These are phyloP conservation scores for Acanthosepion lycidas DNA, from an alignment of 2,888 invertebrate species.

Conservation along the genomic window DNA sequence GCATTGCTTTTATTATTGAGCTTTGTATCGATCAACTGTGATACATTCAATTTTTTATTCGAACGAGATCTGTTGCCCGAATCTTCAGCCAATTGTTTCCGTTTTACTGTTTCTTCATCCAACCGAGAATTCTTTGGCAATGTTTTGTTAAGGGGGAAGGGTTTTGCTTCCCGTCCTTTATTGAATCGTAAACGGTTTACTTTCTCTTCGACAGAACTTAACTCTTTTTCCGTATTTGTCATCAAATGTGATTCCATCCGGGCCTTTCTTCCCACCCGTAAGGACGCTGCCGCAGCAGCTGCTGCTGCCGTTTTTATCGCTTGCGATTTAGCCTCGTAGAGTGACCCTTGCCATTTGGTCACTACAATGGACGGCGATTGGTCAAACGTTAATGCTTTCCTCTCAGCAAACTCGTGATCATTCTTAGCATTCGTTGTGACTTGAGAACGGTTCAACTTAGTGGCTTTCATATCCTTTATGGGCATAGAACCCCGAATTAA, in stretches of 20 bases:
- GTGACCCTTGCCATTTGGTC: neutral
- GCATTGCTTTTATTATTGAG: neutral
- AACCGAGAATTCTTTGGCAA: neutral
- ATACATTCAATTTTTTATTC: neutral
- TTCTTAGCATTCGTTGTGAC: neutral
- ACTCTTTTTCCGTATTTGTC: neutral
- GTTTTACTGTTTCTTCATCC: neutral
- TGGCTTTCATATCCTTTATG: neutral
- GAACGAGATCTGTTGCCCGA: neutral
- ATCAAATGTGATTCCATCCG: neutral
- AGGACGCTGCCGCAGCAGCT: neutral
- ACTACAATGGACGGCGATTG: neutral
- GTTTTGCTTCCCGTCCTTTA: no score
- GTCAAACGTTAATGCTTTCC: neutral
- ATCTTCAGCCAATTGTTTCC: neutral
- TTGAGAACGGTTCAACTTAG: neutral
- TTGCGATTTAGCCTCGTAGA: neutral
- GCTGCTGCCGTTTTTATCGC: neutral
- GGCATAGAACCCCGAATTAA: neutral
- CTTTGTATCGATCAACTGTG: neutral
- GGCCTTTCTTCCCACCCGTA: no score
- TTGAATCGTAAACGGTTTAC: no score
- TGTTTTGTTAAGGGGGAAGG: no score
- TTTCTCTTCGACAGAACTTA: neutral
- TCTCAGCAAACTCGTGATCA: neutral